Evolutionary conservation across 1,140 invertebrate species (phyloP).

Genomic region (Heliothis subflexa): DNA sequence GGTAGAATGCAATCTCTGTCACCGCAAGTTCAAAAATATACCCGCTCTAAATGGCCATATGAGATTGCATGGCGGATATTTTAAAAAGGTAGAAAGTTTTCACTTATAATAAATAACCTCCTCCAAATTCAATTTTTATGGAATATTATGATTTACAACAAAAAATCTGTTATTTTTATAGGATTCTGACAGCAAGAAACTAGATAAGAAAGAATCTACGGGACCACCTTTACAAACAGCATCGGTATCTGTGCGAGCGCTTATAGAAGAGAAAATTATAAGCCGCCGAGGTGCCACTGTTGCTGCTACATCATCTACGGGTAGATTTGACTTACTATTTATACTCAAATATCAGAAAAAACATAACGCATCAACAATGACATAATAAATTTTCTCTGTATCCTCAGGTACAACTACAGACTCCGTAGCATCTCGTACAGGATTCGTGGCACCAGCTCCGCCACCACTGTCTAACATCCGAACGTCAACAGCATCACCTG

Average conservation of each 20-base stretch:
- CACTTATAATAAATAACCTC: background rate
- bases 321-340: slow-evolving; percentile 51
- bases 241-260: slow-evolving; percentile 93
- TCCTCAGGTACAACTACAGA: slow-evolving; percentile 78
- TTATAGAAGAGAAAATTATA: slow-evolving; percentile 97
- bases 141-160: background rate
- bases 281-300: slow-evolving; percentile 89
- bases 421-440: slow-evolving; percentile 74
- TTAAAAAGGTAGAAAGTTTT: slow-evolving; percentile 92
- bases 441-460: slow-evolving; percentile 79
- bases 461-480: slow-evolving; percentile 87
- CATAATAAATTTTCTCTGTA: slow-evolving; percentile 20
- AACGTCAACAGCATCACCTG: slow-evolving; percentile 84
- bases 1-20: slow-evolving; percentile 97
- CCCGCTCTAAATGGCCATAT: slow-evolving; percentile 98
- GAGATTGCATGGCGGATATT: slow-evolving; percentile 98
- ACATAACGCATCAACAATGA: background rate
- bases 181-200: slow-evolving; percentile 95
- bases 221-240: slow-evolving; percentile 95
- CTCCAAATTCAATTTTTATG: too few relatives aligned
- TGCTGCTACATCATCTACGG: slow-evolving; percentile 63
- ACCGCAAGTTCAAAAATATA: slow-evolving; percentile 98
- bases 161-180: slow-evolving; percentile 70
- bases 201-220: slow-evolving; percentile 93
- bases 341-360: background rate